Percentiles rank a stretch among this genome's conserved stretches.
Evolutionary conservation across 2,113 vertebrate genomes (phyloP).

Genomic region (Isurus oxyrinchus): DNA sequence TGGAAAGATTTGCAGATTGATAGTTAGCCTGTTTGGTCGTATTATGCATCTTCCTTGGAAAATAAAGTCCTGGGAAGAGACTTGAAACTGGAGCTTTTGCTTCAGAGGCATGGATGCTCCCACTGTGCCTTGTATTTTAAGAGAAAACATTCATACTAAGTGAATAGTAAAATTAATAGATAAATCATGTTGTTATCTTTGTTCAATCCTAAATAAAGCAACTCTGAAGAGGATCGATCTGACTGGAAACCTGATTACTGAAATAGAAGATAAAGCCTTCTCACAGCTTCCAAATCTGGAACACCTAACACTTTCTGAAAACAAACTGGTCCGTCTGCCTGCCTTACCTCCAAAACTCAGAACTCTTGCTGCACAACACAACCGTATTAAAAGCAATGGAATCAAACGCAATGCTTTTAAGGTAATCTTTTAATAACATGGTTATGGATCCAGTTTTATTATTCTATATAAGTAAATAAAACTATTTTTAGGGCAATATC

Average conservation of each 20-base stretch:
- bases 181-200: background rate
- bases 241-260: slow-evolving; percentile 84
- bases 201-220: slow-evolving; percentile 59
- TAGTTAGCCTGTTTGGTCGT: no score
- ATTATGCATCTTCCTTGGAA: no score
- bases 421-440: slow-evolving; percentile 56
- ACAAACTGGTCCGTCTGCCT: slow-evolving; percentile 79
- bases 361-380: slow-evolving; percentile 79
- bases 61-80: no score
- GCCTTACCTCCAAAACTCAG: slow-evolving; percentile 77
- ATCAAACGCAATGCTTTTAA: slow-evolving; percentile 91
- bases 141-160: background rate
- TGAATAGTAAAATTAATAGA: background rate
- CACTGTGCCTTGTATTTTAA: background rate
- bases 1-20: no score
- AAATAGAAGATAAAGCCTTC: slow-evolving; percentile 91
- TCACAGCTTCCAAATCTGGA: slow-evolving; percentile 76
- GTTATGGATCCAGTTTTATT: background rate
- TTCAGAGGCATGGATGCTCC: no score
- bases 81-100: no score
- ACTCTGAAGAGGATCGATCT: slow-evolving; percentile 91
- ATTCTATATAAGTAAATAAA: background rate
- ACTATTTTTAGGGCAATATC: background rate
- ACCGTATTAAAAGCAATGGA: slow-evolving; percentile 82
- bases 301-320: slow-evolving; percentile 85